Evolutionary conservation across 2,113 vertebrate species (phyloP), one percentile per base, ranked within the genome.

Genomic region (Ornithorhynchus anatinus): DNA sequence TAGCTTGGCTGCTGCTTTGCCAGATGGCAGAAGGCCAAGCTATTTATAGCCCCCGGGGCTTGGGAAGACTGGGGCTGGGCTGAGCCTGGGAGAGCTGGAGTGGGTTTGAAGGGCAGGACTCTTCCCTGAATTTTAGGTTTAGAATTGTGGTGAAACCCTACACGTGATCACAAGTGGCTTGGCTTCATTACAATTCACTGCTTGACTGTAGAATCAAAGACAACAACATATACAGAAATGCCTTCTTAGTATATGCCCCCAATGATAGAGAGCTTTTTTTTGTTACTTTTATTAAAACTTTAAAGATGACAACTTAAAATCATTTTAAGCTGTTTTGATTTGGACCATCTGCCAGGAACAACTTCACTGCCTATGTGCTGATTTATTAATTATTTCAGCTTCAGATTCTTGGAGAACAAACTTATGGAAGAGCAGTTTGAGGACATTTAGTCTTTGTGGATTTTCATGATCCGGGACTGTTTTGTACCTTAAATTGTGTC

Each of bases 341-440:
- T 61, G 14, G 38, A 38, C 80, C 83, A 84, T 84, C 83, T 88
- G 86, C 50, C 36, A 39, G 62, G 33, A 73, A 53, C 64, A 71
- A 70, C 75, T 73, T 73, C 25, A 7, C 40, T 50, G 71, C 40
- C 32, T 58, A 50, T 67, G 53, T 77, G 51, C n/a, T 79, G 66
- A 81, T 77, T 54, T 42, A 52, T 59, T 77, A 79, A 82, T 76
- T 76, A 76, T 63, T 43, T 32, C 57, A 83, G 73, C 35, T 54
- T 67, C 13, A 20, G 72, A 37, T 72, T 82, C 73, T 42, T 76
- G 62, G 78, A 67, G 79, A 68, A 61, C 74, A 82, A 76, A 70
- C 87, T 89, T 62, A 72, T 80, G 86, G 92, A 89, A 91, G 88
- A 91, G 45, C 80, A 83, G 63, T 60, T 53, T 76, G 67, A 61